A percentile compares a stretch with the other conserved stretches of the same genome.
Evolutionary conservation across 2,888 invertebrate species (phyloP).

Genomic region (Saturnia japonica): DNA sequence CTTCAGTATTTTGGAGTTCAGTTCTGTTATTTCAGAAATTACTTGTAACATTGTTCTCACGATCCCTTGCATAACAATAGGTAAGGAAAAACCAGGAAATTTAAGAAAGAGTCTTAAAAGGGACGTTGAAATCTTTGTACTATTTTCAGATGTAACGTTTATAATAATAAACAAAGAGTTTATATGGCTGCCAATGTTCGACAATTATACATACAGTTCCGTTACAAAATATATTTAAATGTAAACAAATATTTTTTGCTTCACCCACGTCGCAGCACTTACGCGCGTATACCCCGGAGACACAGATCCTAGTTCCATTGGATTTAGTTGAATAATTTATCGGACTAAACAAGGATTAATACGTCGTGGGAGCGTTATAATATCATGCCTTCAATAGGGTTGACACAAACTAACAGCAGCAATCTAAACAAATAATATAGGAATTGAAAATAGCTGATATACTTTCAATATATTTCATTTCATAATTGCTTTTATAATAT

Average conservation of each 20-base stretch:
- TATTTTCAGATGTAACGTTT: not conserved
- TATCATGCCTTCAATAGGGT: slow-evolving; percentile 44
- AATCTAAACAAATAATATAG: not conserved
- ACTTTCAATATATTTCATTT: not conserved
- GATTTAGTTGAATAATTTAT: slow-evolving; percentile 67
- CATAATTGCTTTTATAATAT: too few species aligned
- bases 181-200: not conserved
- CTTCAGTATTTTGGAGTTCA: too few species aligned
- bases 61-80: not conserved
- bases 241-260: not conserved
- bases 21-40: too few species aligned
- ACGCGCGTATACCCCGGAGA: not conserved
- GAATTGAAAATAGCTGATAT: not conserved
- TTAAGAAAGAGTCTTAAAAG: not conserved
- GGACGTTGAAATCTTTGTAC: not conserved
- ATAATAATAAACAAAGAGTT: not conserved
- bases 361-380: slow-evolving; percentile 57
- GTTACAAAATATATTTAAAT: not conserved
- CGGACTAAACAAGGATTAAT: slow-evolving; percentile 70
- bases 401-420: not conserved
- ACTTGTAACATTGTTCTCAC: not conserved
- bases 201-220: not conserved
- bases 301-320: not conserved
- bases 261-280: not conserved
- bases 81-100: not conserved